A percentile compares a stretch with the other conserved stretches of the same genome.
Evolutionary conservation across 2,888 invertebrate species (phyloP).

Genomic region (Oasisia sp.): DNA sequence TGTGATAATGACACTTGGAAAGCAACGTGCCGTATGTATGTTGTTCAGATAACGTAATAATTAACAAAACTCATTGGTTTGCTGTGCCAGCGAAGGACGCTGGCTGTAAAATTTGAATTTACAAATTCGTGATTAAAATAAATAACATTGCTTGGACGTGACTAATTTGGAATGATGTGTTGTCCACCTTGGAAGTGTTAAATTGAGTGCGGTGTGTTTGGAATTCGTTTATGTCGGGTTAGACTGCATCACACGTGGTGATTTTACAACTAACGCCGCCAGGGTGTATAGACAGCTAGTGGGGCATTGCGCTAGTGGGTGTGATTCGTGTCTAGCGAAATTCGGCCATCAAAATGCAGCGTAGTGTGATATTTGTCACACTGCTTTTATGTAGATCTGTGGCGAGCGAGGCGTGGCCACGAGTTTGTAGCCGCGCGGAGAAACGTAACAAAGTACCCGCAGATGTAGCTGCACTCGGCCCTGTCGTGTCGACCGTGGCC

Average conservation of each 20-base stretch:
- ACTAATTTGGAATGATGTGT: neutral
- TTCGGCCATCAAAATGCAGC: neutral
- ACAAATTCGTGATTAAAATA: neutral
- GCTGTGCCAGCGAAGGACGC: neutral
- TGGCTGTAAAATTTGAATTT: neutral
- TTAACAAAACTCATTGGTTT: neutral
- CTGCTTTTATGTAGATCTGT: neutral
- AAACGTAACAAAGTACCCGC: neutral
- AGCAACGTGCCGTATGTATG: neutral
- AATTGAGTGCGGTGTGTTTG: neutral
- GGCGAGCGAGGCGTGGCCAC: neutral
- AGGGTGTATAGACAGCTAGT: neutral
- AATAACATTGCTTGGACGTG: neutral
- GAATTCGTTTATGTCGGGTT: neutral
- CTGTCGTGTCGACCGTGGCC: neutral
- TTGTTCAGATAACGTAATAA: neutral
- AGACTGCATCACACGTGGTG: neutral
- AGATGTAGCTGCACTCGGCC: neutral
- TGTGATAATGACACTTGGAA: neutral
- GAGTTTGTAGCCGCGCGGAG: neutral
- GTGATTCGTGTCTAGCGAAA: neutral
- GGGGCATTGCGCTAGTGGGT: neutral
- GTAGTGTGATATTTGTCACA: neutral
- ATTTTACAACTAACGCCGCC: neutral
- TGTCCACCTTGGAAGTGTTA: neutral